These are phyloP conservation scores for Drosophila seguyi DNA, from an alignment of 1,140 invertebrate genomes.

Conservation along the genomic window DNA sequence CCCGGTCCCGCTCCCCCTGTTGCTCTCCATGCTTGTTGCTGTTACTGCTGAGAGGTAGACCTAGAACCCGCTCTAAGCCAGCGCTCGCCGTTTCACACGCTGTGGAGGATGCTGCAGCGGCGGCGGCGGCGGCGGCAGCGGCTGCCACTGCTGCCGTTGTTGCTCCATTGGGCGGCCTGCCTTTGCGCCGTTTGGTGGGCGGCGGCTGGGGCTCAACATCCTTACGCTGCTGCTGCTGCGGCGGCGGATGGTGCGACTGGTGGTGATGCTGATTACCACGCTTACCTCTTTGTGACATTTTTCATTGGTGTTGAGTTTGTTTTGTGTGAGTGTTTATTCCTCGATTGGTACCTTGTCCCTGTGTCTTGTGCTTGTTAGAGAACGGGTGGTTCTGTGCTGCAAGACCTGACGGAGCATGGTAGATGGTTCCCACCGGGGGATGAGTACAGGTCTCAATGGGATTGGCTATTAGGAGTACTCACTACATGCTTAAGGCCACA, in stretches of 20 bases:
- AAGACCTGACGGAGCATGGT: conserved; percentile 21
- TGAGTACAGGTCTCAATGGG: background rate
- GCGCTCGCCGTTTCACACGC: conserved; percentile 25
- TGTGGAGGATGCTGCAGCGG: conserved; percentile 24
- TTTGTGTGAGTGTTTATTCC: conserved; percentile 65
- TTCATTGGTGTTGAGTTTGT: conserved; percentile 81
- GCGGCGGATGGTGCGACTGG: conserved; percentile 73
- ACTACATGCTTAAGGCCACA: conserved; percentile 85
- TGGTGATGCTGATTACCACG: conserved; percentile 79
- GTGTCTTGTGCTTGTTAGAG: conserved; percentile 42
- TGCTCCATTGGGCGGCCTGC: conserved; percentile 79
- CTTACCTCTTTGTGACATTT: conserved; percentile 86
- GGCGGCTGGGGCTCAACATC: conserved; percentile 84
- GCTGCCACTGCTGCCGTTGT: conserved; percentile 27
- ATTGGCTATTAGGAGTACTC: conserved; percentile 39
- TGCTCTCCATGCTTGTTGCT: conserved; percentile 37
- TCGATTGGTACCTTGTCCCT: conserved; percentile 50
- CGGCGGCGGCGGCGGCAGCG: conserved; percentile 38
- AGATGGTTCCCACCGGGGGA: background rate
- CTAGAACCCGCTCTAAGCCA: conserved; percentile 33
- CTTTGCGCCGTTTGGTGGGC: conserved; percentile 83
- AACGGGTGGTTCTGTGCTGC: conserved; percentile 47
- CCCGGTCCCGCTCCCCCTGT: conserved; percentile 15
- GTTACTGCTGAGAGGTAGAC: conserved; percentile 30
- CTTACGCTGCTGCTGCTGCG: conserved; percentile 79